These are phyloP conservation scores for Catostomus latipinnis DNA, from an alignment of 2,797 vertebrate genomes.

Conservation along the genomic window DNA sequence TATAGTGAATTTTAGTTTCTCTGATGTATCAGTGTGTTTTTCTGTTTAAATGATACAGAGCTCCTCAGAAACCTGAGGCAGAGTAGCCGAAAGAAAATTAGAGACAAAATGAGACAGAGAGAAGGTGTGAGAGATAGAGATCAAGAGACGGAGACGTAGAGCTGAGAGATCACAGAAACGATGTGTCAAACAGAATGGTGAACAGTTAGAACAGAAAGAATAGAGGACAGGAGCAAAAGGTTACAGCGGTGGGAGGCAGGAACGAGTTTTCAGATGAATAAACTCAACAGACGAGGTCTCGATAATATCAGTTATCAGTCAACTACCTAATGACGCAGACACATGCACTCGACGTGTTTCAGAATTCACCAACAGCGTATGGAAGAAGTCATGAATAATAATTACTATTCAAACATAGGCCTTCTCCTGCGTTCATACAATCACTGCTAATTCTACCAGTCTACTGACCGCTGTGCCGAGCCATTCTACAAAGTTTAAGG, in stretches of 20 bases:
- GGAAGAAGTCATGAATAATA: constrained; percentile 50
- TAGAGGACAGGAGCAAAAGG: constrained; percentile 7
- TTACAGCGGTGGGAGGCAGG: neutral
- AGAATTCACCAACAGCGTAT: neutral
- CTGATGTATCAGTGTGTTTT: neutral
- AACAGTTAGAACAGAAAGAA: neutral
- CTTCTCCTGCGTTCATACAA: constrained; percentile 22
- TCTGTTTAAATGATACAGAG: constrained; percentile 14
- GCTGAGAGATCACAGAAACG: neutral
- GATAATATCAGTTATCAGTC: constrained; percentile 69
- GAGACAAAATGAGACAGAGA: constrained; percentile 52
- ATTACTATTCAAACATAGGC: constrained; percentile 32
- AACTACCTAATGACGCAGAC: constrained; percentile 41
- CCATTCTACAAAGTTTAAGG: constrained; percentile 40
- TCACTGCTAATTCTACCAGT: constrained; percentile 30
- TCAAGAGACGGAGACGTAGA: constrained; percentile 66
- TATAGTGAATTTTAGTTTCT: constrained; percentile 6
- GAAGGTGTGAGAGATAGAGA: constrained; percentile 64
- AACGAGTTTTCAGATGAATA: neutral
- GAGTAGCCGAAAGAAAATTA: constrained; percentile 12
- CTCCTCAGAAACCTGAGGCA: neutral
- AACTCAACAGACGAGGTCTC: neutral
- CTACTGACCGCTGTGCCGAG: neutral
- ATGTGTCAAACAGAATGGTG: neutral
- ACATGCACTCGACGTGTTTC: neutral